phyloP scores from a whole-genome alignment of 2,888 invertebrate genomes.

The Meandrusa payeni region DNA sequence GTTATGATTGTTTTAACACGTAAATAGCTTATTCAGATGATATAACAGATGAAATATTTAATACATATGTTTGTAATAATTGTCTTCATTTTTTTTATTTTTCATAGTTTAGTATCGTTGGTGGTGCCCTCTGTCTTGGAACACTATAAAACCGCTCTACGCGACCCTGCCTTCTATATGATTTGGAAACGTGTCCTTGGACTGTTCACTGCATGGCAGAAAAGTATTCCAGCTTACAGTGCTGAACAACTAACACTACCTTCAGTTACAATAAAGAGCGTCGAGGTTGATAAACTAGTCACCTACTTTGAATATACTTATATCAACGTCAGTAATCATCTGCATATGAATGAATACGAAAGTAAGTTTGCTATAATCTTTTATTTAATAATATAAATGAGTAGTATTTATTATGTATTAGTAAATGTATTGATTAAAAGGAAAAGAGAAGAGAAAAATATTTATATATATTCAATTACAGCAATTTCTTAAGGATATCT shows the following conservation, averaged over 20 bases:
- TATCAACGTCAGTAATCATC: slow-evolving; percentile 80
- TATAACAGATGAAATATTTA: too few relatives aligned
- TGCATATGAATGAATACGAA: slow-evolving; percentile 55
- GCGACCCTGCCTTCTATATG: slow-evolving; percentile 86
- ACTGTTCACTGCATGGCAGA: slow-evolving; percentile 82
- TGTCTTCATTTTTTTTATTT: too few relatives aligned
- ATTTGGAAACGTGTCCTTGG: slow-evolving; percentile 81
- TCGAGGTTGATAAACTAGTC: slow-evolving; percentile 83
- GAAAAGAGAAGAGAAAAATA: too few relatives aligned
- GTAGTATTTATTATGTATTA: too few relatives aligned
- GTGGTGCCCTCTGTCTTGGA: slow-evolving; percentile 83
- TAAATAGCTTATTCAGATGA: too few relatives aligned
- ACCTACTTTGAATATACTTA: slow-evolving; percentile 86
- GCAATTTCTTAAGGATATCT: too few relatives aligned
- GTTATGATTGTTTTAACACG: too few relatives aligned
- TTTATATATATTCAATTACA: too few relatives aligned
- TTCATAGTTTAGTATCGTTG: slow-evolving; percentile 31
- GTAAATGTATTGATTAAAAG: too few relatives aligned
- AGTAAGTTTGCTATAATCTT: slow-evolving; percentile 26
- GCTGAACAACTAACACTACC: slow-evolving; percentile 81
- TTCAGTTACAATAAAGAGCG: slow-evolving; percentile 82
- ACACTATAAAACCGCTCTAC: slow-evolving; percentile 82
- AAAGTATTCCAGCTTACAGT: slow-evolving; percentile 81
- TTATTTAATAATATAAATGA: too few relatives aligned
- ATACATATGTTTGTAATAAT: too few relatives aligned